These are phyloP conservation scores for Ophion ellenae DNA, from an alignment of 2,888 invertebrate genomes.

Conservation along the genomic window DNA sequence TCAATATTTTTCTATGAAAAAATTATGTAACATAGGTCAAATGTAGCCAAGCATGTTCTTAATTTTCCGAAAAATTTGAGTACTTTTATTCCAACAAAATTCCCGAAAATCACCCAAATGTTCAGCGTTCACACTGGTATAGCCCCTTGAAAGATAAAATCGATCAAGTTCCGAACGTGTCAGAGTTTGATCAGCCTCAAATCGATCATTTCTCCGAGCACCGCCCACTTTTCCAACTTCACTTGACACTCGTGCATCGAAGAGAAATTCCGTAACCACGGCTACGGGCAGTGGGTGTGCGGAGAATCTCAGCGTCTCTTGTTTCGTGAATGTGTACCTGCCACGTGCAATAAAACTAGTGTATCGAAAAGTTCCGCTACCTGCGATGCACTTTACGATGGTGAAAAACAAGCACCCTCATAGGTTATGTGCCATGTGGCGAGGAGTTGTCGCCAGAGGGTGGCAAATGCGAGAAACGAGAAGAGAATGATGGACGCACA, in stretches of 20 bases:
- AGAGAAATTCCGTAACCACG: too few species aligned
- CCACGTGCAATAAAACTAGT: constrained; percentile 63
- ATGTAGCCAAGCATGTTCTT: too few species aligned
- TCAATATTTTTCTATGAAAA: too few species aligned
- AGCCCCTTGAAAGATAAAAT: too few species aligned
- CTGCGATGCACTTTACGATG: constrained; percentile 66
- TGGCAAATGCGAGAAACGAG: constrained; percentile 31
- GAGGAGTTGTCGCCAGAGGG: constrained; percentile 5
- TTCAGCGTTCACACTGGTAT: too few species aligned
- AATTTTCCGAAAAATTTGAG: too few species aligned
- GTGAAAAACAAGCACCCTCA: constrained; percentile 32
- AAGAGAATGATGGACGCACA: constrained; percentile 60
- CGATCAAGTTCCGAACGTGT: too few species aligned
- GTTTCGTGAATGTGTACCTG: constrained; percentile 41
- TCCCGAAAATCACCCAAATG: too few species aligned
- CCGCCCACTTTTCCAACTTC: background rate
- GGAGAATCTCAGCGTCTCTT: constrained; percentile 6
- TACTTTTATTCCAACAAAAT: too few species aligned
- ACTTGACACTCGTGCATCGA: background rate
- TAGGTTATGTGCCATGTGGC: constrained; percentile 2
- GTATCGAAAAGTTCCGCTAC: constrained; percentile 52
- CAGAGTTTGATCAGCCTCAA: too few species aligned
- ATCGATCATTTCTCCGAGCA: too few species aligned
- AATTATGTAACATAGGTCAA: too few species aligned
- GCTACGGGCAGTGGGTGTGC: constrained; percentile 18